Evolutionary conservation across 2,797 vertebrate genomes (phyloP), one percentile per base, ranked within the genome.

Genomic region (Spheniscus humboldti): DNA sequence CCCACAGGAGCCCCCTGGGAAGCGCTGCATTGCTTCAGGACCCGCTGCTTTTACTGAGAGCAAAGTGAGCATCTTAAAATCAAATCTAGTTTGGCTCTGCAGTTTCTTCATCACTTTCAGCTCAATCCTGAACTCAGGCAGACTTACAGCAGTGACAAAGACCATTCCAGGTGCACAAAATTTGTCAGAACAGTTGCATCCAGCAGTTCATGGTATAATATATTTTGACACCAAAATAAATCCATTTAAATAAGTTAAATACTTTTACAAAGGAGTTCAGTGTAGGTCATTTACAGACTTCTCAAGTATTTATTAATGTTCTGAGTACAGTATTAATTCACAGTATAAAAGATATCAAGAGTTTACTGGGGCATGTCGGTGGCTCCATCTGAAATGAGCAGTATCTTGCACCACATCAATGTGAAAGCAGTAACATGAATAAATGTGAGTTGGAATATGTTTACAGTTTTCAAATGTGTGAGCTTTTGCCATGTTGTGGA

Each of bases 291-390:
- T 91, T 73, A 68, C 60, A 92, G 91, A 95, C 74, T 95, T 86
- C 83, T 62, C 48, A 91, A 90, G 60, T 95, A 96, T 97, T 96
- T 97, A 92, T 96, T 93, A 74, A 91, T 94, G 43, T 95, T 90
- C 88, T 88, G 82, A 97, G 24, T 95, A 71, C 95, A 96, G 81
- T 97, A 90, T 98, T 98, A 97, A 96, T 97, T 97, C 71, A 85
- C 73, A 50, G 16, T 92, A 69, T 88, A 86, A 66, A 92, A 94
- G 53, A 59, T 90, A 90, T 73, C 73, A 94, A 89, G 86, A 96
- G 52, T 97, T 98, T 97, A 97, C 97, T 85, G 90, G 77, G 87
- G 41, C 37, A 13, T 68, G 28, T 85, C 24, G 1, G 28, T 90
- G 13, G 47, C 71, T 88, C 67, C 63, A 60, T 74, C 59, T 90